Base-by-base conservation (phyloP, 1,140 invertebrate species). In the Anagrus nilaparvatae region DNA sequence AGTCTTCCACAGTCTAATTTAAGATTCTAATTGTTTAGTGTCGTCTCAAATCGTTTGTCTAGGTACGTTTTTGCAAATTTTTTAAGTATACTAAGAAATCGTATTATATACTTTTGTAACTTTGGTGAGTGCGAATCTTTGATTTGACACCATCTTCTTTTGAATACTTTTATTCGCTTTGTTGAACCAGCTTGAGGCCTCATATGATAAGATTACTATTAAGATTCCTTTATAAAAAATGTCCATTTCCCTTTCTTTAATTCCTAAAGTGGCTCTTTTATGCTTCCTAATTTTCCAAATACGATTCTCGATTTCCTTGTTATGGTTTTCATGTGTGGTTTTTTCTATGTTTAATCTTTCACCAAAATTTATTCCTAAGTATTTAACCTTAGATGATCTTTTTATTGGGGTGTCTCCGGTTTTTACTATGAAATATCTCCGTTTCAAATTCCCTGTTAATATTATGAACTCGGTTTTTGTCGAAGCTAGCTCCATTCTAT, bases 191-290 rank as follows among this genome's bases (percentile, higher is more conserved):
- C 49, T 48, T 1, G 46, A 40, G 1, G 52, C 54, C 2, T 49
- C 58, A 46, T 64, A 62, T 1, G 46, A 36, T 0, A 51, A 31
- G 8, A 38, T 48, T 0, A 55, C 24, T 0, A 53, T 28, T 16
- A 55, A 55, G 2, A 58, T 24, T 0, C 54, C 50, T 14, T 36
- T 37, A 30, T 60, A 63, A 4, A 55, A 17, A 2, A 39, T 30
- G 17, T 21, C 39, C 7, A 56, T 18, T 1, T 52, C 38, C 3
- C 27, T 33, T 10, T 35, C 50, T 14, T 39, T 38, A 2, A 54
- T n/a, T 7, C 49, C 52, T 47, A 47, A 50, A 2, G 36, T 34
- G 12, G 25, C 24, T 16, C 36, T 44, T 40, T 29, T 17, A 45
- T n/a, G 3, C 27, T 37, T 8, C 23, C 23, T 2, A 56, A 10